Evolutionary conservation across 2,113 vertebrate species (phyloP), one percentile per base, ranked within the genome.

Genomic region (Oriolus oriolus): DNA sequence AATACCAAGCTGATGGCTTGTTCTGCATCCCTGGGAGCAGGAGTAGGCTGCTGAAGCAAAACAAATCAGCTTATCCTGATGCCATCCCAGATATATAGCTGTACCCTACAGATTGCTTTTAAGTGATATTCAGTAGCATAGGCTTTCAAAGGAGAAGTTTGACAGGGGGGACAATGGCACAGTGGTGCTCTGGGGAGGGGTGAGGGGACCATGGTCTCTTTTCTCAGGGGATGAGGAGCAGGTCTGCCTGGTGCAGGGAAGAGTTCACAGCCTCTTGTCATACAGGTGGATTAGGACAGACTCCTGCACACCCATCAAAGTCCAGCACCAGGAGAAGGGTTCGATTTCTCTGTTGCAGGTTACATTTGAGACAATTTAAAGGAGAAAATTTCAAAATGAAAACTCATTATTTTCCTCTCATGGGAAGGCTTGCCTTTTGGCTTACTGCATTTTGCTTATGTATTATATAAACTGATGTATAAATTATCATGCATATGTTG

Each of bases 141-240:
- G 52, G 33, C 60, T 78, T 41, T 31, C 69, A 81, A 84, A 86
- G 54, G 27, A 87, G 50, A 41, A 66, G 28, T 60, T 81, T 21
- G 20, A 0, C 0, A 1, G 30, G 33, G 73, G 39, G 44, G 20
- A 30, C 0, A 1, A 13, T 24, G 45, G 21, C 21, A 15, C 76
- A 3, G 6, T 45, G 41, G n/a, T 75, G 24, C 74, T 57, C n/a
- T 27, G 22, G 42, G 39, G 21, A 82, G 31, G 39, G 14, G 1
- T 33, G 54, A 61, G n/a, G 30, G 52, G 47, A 44, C 5, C 31
- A 16, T 33, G 47, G 33, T 42, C 31, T 54, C 33, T 56, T 31
- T 63, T 47, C 30, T 45, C 50, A 76, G 53, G 45, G 59, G 20
- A 15, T 64, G 63, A 79, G 68, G 47, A 54, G 39, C n/a, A n/a